Base-by-base conservation (phyloP, 2,888 invertebrate genomes). In the Cheilosia soror region DNA sequence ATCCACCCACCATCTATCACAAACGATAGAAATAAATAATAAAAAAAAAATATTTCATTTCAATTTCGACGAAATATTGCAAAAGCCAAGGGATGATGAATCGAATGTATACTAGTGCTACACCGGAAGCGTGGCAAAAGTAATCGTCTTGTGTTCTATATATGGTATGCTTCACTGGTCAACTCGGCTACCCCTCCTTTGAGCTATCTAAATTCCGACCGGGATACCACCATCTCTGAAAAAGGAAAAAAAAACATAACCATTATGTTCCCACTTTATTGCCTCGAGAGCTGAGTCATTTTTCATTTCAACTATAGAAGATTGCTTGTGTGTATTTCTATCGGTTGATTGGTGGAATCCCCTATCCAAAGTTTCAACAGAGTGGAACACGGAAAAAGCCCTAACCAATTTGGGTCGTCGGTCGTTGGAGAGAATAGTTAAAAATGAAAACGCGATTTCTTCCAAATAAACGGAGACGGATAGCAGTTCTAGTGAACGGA, bases 31-130 rank as follows among this genome's bases (percentile, higher is more conserved):
- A 76, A 76, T 73, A 85, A 76, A 85, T 84, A 85, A 85, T 85
- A 37, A 11, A 11, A 81, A 77, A 81, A 81, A 76, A 77, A 71
- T 72, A 85, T 81, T 81, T 81, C 76, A 81, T 85, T 85, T 85
- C 81, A 81, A 85, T 85, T 84, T 80, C 75, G 53, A 80, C 63
- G 66, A 80, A 84, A 75, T 84, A 84, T 80, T 75, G 80, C 80
- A 44, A 37, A 55, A 60, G 63, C 81, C 11, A 68, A 79, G 71
- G 81, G 68, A 81, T 81, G 85, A 85, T 81, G 58, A 42, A 84
- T 80, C 25, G 60, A 20, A 20, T 5, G n/a, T 20, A n/a, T n/a
- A 20, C 6, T 51, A 11, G 11, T 51, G 15, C 44, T 15, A 25
- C 25, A 58, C 40, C 42, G 60, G 51, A 79, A 57, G 57, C 6